Percentiles rank a stretch among this genome's conserved stretches.
phyloP scores from a whole-genome alignment of 2,797 vertebrate genomes.

The Erpetoichthys calabaricus region DNA sequence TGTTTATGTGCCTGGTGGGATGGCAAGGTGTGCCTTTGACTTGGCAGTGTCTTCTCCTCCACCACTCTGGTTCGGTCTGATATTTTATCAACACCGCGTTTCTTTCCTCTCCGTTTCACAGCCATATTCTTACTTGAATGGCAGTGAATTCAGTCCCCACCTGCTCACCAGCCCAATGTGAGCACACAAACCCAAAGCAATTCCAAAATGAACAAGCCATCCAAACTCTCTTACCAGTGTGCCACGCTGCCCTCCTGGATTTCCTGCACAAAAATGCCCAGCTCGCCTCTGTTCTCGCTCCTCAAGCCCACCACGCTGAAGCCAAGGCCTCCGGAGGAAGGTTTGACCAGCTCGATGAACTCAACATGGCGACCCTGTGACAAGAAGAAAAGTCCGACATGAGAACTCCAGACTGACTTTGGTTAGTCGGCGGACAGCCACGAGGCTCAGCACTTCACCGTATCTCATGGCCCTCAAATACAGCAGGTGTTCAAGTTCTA shows the following conservation, averaged over 20 bases:
- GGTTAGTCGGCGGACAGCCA: too few relatives aligned
- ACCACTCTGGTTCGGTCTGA: too few relatives aligned
- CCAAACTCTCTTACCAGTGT: constrained; percentile 53
- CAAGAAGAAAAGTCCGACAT: constrained; percentile 15
- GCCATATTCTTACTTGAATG: too few relatives aligned
- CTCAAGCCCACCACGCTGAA: constrained; percentile 92
- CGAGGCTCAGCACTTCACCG: too few relatives aligned
- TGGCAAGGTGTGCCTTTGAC: too few relatives aligned
- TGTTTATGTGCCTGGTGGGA: too few relatives aligned
- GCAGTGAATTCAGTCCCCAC: too few relatives aligned
- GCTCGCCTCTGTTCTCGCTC: constrained; percentile 83
- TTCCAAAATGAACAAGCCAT: background rate
- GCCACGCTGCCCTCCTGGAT: constrained; percentile 85
- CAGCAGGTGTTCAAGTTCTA: too few relatives aligned
- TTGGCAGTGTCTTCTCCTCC: too few relatives aligned
- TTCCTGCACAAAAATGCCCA: constrained; percentile 95
- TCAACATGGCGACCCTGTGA: constrained; percentile 73
- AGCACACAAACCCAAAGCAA: background rate
- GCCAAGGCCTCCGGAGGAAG: constrained; percentile 71
- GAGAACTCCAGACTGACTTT: background rate
- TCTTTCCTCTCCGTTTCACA: too few relatives aligned
- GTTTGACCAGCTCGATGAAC: constrained; percentile 74
- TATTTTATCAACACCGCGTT: too few relatives aligned
- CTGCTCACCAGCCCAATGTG: background rate
- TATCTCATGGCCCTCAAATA: too few relatives aligned